Conservation (phyloP, 2,113 vertebrate species). For the Rhodinocichla rosea region DNA sequence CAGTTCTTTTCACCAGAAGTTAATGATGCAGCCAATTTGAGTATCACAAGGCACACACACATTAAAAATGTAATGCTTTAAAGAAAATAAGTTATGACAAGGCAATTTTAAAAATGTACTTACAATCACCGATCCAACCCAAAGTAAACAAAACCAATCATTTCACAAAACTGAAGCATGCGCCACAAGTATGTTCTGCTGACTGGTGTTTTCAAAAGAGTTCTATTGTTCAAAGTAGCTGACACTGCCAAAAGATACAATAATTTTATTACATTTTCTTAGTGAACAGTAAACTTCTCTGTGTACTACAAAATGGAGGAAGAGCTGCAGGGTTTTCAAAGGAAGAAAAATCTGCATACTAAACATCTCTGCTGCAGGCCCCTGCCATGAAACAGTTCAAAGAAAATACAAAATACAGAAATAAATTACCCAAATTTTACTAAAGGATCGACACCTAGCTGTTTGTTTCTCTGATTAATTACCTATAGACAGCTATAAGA, state of each 20-base stretch:
- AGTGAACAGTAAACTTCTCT: neutral
- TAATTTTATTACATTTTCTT: neutral
- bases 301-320: neutral
- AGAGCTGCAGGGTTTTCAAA: neutral
- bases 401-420: neutral
- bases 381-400: neutral
- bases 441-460: neutral
- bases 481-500: neutral
- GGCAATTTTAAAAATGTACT: neutral
- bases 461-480: neutral
- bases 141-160: conserved; percentile 35
- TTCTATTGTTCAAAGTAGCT: conserved; percentile 1
- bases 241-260: conserved; percentile 6
- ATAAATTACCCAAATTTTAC: neutral
- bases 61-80: neutral
- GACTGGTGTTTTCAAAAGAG: neutral
- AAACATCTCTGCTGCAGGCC: neutral
- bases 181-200: neutral
- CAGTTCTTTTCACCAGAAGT: neutral
- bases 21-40: neutral
- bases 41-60: neutral
- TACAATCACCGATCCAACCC: neutral
- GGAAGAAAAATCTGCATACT: neutral
- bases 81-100: conserved; percentile 7
- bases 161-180: conserved; percentile 8